phyloP scores from a whole-genome alignment of 2,888 invertebrate genomes.

The Cyclophora albipunctata region DNA sequence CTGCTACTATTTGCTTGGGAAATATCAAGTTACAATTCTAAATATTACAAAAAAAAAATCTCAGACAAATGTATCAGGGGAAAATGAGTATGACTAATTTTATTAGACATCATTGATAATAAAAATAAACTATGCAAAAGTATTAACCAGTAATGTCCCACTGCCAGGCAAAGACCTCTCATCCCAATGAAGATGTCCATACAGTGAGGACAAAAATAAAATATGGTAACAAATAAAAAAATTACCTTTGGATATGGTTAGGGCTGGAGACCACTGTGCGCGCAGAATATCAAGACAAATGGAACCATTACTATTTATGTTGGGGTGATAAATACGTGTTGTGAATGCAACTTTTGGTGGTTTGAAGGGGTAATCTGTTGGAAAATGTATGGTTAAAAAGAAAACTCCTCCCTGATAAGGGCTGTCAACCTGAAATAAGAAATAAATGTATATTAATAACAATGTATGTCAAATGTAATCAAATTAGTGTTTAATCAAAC shows the following conservation, averaged over 20 bases:
- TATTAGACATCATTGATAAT: too few species aligned
- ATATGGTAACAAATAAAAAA: too few species aligned
- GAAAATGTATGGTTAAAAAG: conserved; percentile 99
- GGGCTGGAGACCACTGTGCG: conserved; percentile 99
- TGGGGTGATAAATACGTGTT: conserved; percentile 99
- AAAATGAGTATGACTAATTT: too few species aligned
- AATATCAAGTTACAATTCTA: too few species aligned
- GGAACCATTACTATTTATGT: conserved; percentile 99
- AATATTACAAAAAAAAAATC: too few species aligned
- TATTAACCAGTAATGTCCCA: too few species aligned
- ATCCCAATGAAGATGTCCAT: too few species aligned
- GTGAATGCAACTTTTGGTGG: conserved; percentile 99
- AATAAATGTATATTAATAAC: conserved; percentile 3
- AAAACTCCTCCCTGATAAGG: conserved; percentile 99
- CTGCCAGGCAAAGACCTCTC: too few species aligned
- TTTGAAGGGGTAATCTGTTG: conserved; percentile 99
- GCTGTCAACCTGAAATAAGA: conserved; percentile 91
- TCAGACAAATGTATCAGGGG: too few species aligned
- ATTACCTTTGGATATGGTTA: conserved; percentile 99
- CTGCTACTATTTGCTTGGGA: too few species aligned
- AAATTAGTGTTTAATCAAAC: conserved; percentile 2
- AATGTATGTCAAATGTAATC: background rate
- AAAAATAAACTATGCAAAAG: too few species aligned
- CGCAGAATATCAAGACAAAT: conserved; percentile 99
- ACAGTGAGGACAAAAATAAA: too few species aligned